These are phyloP conservation scores for Matsumurasca onukii DNA, from an alignment of 1,140 invertebrate species.

Conservation along the genomic window DNA sequence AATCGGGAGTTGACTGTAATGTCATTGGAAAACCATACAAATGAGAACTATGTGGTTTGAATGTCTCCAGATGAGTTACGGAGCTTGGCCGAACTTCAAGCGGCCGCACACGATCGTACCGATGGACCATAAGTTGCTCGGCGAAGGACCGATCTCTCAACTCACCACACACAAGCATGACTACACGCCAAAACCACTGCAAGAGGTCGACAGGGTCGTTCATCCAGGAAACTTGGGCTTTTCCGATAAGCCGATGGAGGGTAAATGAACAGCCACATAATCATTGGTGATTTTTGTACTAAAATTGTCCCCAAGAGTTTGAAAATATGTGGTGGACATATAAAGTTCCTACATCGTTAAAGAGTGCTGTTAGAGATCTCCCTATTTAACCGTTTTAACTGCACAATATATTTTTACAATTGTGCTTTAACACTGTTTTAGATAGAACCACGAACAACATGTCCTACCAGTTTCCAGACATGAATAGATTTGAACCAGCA, in stretches of 20 bases:
- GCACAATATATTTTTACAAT: not conserved
- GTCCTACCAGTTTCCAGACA: slow-evolving; percentile 38
- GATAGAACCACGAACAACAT: slow-evolving; percentile 32
- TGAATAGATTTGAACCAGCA: slow-evolving; percentile 34
- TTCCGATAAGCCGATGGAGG: slow-evolving; percentile 35
- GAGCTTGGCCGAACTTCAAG: slow-evolving; percentile 36
- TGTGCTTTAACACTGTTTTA: slow-evolving; percentile 18
- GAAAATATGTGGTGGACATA: no score
- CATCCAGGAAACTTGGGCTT: slow-evolving; percentile 35
- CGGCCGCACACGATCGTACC: slow-evolving; percentile 33
- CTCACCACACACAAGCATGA: slow-evolving; percentile 40
- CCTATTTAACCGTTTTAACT: no score
- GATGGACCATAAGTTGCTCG: slow-evolving; percentile 36
- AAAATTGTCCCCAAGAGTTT: no score
- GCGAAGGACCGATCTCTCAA: slow-evolving; percentile 36
- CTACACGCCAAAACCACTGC: slow-evolving; percentile 37
- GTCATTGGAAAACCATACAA: no score
- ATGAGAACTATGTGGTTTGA: not conserved
- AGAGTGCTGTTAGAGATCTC: no score
- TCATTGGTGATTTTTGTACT: no score
- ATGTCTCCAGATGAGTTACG: slow-evolving; percentile 38
- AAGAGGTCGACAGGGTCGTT: slow-evolving; percentile 28
- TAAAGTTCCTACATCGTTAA: no score
- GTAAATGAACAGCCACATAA: no score
- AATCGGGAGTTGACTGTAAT: no score